phyloP scores from a whole-genome alignment of 2,113 vertebrate genomes.

The Lepus americanus region DNA sequence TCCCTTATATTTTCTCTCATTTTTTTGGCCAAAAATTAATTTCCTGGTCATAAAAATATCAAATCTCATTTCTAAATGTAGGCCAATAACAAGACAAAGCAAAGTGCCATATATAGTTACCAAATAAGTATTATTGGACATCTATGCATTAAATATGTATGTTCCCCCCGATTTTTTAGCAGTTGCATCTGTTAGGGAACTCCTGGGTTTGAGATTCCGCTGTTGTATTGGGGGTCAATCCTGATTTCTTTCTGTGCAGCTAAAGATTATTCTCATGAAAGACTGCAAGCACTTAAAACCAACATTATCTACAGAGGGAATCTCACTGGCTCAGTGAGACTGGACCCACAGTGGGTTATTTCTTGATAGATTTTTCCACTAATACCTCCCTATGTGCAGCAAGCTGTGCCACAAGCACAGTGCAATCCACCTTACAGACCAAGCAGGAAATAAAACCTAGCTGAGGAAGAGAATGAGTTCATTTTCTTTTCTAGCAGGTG shows the following conservation, averaged over 20 bases:
- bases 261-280: constrained; percentile 31
- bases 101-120: neutral
- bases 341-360: neutral
- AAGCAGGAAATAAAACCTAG: constrained; percentile 24
- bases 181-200: neutral
- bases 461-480: neutral
- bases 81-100: neutral
- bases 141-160: neutral
- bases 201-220: neutral
- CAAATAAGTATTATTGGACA: neutral
- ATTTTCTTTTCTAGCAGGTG: constrained; percentile 50
- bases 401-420: neutral
- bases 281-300: neutral
- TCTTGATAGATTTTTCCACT: constrained; percentile 13
- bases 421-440: neutral
- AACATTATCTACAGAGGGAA: neutral
- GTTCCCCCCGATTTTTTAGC: neutral
- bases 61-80: neutral
- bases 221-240: neutral
- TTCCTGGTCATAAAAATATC: neutral
- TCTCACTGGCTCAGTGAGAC: neutral
- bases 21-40: neutral
- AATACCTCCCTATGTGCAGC: neutral
- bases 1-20: neutral
- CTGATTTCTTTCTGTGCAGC: constrained; percentile 39